Evolutionary conservation across 2,113 vertebrate species (phyloP), one percentile per base, ranked within the genome.

Genomic region (Pica pica): DNA sequence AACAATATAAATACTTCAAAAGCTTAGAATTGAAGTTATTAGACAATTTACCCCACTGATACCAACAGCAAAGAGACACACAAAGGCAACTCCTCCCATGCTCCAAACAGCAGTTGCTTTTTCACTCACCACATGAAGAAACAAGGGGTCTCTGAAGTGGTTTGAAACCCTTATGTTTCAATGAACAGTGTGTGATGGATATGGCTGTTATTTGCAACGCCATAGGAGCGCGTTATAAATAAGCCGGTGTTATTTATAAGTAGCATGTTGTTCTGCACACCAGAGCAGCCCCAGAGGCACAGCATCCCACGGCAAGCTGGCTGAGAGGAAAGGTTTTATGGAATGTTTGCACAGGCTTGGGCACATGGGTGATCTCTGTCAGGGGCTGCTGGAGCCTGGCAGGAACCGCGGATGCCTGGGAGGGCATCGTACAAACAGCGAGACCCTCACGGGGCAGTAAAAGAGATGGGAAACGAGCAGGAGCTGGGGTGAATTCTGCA

Each of bases 351-450:
- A 31, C 64, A 46, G 60, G 28, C 11, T 42, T 0, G 1, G 65
- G 81, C 42, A 68, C 46, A 2, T 0, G 7, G 44, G 15, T 8
- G 57, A 84, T 53, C 46, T 20, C 5, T 11, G 49, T 1, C 5
- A 33, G 70, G 41, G 11, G 15, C 9, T 31, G n/a, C 65, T 12
- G 41, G 35, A 41, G 77, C 65, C 24, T 6, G 23, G 52, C 22
- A 60, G 47, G 35, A 56, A 3, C 13, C 17, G 1, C 0, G 0
- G 13, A 3, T 1, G 1, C 8, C 42, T 3, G 9, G 0, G 11
- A 3, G 6, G 60, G 68, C 74, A 28, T 10, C 0, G 0, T 3
- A 1, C 1, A 4, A 20, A n/a, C 0, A 7, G 18, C 0, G 6
- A 55, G 33, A 87, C 18, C 19, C 64, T 61, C 71, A 7, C 46